Conservation (phyloP, 2,113 vertebrate genomes). For the Drymodes brunneopygia region DNA sequence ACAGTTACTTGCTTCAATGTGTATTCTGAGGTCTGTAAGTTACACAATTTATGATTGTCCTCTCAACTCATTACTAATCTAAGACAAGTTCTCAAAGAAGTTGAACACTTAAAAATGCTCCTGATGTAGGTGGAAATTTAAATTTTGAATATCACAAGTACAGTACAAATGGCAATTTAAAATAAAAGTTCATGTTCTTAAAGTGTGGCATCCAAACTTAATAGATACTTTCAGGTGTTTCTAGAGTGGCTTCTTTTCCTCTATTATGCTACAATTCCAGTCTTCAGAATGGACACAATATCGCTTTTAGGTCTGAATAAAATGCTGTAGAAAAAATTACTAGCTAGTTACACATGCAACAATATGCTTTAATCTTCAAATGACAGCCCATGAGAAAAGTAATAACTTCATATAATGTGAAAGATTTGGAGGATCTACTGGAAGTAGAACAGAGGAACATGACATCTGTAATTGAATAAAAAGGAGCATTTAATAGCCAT, state of each 20-base stretch:
- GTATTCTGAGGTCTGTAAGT: background rate
- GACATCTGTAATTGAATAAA: constrained; percentile 14
- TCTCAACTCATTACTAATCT: background rate
- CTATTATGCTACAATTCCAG: background rate
- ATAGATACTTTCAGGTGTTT: background rate
- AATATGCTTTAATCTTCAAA: background rate
- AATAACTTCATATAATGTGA: background rate
- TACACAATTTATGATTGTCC: background rate
- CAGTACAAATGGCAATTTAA: fast-evolving
- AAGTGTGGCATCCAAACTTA: background rate
- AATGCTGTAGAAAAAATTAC: background rate
- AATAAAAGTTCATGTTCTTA: background rate
- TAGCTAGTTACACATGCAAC: background rate
- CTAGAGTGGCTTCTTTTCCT: fast-evolving
- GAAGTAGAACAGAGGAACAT: background rate
- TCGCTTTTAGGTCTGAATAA: background rate
- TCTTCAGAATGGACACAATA: background rate
- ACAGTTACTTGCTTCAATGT: background rate
- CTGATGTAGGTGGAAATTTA: background rate
- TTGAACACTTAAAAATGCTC: background rate
- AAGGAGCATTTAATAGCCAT: constrained; percentile 1
- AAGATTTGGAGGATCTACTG: background rate
- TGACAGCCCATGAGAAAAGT: background rate
- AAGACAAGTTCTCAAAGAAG: background rate
- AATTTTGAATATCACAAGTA: background rate